Percentiles rank a stretch among this genome's conserved stretches.
phyloP scores from a whole-genome alignment of 1,140 invertebrate species.

The Bathynomus jamesi region DNA sequence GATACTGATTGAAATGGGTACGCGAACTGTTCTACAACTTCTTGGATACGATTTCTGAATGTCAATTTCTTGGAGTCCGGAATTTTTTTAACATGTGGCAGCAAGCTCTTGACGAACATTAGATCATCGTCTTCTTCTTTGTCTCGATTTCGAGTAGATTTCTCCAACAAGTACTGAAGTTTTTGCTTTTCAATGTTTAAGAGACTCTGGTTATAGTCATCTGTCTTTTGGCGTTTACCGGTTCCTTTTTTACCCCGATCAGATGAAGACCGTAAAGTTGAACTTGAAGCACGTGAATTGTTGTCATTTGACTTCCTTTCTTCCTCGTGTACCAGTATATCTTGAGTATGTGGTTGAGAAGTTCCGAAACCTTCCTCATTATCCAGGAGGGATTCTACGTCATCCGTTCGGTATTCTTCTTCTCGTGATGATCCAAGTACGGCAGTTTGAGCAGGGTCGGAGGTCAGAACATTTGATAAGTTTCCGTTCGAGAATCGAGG shows the following conservation, averaged over 20 bases:
- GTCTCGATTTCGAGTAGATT: slow-evolving; percentile 4
- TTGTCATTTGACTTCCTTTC: neutral
- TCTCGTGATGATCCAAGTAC: slow-evolving; percentile 14
- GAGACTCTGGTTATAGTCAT: slow-evolving; percentile 17
- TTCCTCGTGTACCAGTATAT: neutral
- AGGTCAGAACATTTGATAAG: slow-evolving; percentile 4
- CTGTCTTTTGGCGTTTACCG: slow-evolving; percentile 7
- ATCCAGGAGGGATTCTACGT: slow-evolving; percentile 1
- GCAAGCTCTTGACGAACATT: slow-evolving; percentile 20
- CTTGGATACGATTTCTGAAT: slow-evolving; percentile 20
- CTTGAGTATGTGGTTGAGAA: slow-evolving; percentile 6
- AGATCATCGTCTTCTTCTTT: slow-evolving; percentile 23
- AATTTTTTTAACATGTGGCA: slow-evolving; percentile 24
- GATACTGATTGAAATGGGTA: no score
- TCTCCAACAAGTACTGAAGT: slow-evolving; percentile 19
- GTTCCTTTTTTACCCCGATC: slow-evolving; percentile 5
- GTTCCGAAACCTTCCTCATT: slow-evolving; percentile 6
- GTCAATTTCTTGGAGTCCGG: slow-evolving; percentile 11
- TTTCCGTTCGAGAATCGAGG: slow-evolving; percentile 10
- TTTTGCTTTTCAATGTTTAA: slow-evolving; percentile 19
- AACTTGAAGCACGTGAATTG: neutral
- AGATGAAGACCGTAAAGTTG: no score
- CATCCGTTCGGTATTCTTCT: slow-evolving; percentile 8
- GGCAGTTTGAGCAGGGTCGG: slow-evolving; percentile 7
- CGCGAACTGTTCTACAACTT: slow-evolving; percentile 24